Percentiles rank a stretch among this genome's conserved stretches.
Conservation (phyloP, 2,113 vertebrate species). For the Leucoraja erinaceus region DNA sequence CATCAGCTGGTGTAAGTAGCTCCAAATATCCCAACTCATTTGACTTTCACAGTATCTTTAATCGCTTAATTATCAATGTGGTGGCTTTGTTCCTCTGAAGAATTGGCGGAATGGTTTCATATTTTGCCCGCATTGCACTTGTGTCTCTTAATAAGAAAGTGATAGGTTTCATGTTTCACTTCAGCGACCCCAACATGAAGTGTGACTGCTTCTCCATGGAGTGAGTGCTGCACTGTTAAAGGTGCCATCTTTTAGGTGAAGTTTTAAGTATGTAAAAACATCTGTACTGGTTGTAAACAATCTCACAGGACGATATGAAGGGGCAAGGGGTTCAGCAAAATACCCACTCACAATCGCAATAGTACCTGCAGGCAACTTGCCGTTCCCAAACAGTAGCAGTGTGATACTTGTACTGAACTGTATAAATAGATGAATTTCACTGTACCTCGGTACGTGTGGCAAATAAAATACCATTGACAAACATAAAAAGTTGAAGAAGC, state of each 20-base stretch:
- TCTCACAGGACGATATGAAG: too few species aligned
- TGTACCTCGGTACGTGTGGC: too few species aligned
- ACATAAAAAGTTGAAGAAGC: too few species aligned
- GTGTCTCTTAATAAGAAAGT: neutral
- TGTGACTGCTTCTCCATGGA: neutral
- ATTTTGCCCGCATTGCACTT: neutral
- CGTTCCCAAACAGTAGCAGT: too few species aligned
- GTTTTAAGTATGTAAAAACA: neutral
- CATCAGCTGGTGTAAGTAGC: neutral
- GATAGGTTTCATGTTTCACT: neutral
- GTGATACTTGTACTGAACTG: too few species aligned
- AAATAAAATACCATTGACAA: too few species aligned
- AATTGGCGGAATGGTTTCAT: neutral
- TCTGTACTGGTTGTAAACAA: neutral
- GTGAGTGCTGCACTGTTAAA: neutral
- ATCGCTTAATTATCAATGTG: neutral
- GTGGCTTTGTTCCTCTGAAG: neutral
- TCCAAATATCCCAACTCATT: neutral
- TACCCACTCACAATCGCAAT: too few species aligned
- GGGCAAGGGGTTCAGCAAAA: too few species aligned
- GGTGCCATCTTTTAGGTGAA: neutral
- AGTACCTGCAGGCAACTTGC: too few species aligned
- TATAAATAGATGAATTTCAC: too few species aligned
- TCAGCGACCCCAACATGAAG: neutral
- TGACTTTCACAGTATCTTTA: neutral